A percentile compares a stretch with the other conserved stretches of the same genome.
Conservation (phyloP, 1,140 invertebrate genomes). For the Drosophila melanica region DNA sequence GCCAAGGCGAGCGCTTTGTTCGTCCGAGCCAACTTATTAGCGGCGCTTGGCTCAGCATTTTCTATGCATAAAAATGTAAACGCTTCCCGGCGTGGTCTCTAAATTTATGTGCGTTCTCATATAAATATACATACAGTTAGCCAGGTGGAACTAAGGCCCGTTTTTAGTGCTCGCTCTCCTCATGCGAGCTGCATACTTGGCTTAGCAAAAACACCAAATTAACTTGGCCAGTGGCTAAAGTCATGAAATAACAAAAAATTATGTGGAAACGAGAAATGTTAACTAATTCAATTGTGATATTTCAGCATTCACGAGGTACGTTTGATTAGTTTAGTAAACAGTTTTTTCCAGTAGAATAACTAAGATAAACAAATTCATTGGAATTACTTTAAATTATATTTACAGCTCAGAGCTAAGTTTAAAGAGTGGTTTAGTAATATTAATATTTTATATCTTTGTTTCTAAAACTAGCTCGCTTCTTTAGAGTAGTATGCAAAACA, state of each 20-base stretch:
- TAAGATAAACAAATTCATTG: no score
- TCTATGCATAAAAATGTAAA: conserved; percentile 78
- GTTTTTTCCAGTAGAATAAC: background rate
- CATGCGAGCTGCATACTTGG: conserved; percentile 46
- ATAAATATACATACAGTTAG: conserved; percentile 71
- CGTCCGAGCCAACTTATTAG: conserved; percentile 69
- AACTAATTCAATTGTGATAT: conserved; percentile 31
- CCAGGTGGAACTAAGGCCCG: conserved; percentile 56
- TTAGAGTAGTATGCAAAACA: background rate
- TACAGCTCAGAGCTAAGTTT: no score
- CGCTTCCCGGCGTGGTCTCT: conserved; percentile 46
- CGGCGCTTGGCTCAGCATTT: conserved; percentile 69
- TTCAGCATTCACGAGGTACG: conserved; percentile 10
- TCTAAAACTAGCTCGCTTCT: no score
- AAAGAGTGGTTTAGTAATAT: no score
- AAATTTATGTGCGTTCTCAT: conserved; percentile 66
- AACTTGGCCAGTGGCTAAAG: conserved; percentile 48
- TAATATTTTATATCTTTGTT: no score
- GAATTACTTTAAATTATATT: no score
- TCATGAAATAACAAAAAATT: conserved; percentile 7
- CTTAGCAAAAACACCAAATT: conserved; percentile 70
- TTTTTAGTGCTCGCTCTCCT: conserved; percentile 57
- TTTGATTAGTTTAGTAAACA: background rate
- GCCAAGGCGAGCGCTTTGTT: conserved; percentile 53
- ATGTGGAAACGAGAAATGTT: conserved; percentile 10